Evolutionary conservation across 2,113 vertebrate genomes (phyloP).

Genomic region (Hiodon tergisus): DNA sequence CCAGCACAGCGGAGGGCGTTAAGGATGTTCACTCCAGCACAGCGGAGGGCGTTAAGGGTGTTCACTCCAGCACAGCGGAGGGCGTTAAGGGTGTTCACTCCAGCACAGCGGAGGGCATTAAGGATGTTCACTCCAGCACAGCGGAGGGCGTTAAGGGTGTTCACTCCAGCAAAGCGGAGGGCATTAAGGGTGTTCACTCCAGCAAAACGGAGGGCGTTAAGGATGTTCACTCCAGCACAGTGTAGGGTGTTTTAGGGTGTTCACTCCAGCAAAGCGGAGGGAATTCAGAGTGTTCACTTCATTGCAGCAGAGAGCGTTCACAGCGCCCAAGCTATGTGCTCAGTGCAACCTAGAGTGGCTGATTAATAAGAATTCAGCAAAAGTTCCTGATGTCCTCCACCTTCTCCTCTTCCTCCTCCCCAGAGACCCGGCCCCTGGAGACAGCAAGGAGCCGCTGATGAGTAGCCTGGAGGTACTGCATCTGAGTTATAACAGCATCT

Average conservation of each 20-base stretch:
- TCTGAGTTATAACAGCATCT: constrained; percentile 80
- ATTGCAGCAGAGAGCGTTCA: not conserved
- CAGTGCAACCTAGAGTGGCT: not conserved
- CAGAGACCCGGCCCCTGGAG: constrained; percentile 59
- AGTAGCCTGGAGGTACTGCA: constrained; percentile 80
- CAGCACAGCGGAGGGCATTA: too few relatives aligned
- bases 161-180: not conserved
- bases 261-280: not conserved
- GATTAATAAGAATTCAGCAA: not conserved
- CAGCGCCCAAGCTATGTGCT: not conserved
- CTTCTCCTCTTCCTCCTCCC: constrained; percentile 33
- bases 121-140: not conserved
- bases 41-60: too few relatives aligned
- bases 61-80: too few relatives aligned
- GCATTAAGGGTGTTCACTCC: not conserved
- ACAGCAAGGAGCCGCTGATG: constrained; percentile 73
- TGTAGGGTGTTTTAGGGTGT: too few relatives aligned
- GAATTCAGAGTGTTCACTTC: too few relatives aligned
- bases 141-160: not conserved
- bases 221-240: not conserved
- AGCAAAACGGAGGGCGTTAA: not conserved
- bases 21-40: not conserved
- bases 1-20: too few relatives aligned
- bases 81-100: too few relatives aligned
- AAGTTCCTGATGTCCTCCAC: constrained; percentile 32